phyloP scores from a whole-genome alignment of 1,140 invertebrate species.

The Drosophila melanogaster region DNA sequence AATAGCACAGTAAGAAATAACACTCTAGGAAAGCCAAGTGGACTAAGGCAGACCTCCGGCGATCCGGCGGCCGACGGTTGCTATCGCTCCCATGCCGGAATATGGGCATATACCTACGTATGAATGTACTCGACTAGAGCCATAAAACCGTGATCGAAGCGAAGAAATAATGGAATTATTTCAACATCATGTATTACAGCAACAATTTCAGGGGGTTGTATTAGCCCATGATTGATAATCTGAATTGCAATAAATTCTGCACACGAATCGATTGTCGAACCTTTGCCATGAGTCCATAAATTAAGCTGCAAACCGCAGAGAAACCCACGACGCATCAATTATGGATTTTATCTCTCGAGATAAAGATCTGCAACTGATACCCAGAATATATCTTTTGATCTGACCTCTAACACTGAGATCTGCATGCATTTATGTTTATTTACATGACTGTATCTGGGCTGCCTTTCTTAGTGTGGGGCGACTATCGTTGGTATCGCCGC shows the following conservation, averaged over 20 bases:
- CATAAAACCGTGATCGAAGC: constrained; percentile 44
- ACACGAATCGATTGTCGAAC: constrained; percentile 19
- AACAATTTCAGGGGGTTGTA: constrained; percentile 33
- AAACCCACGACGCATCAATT: background rate
- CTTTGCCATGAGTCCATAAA: constrained; percentile 45
- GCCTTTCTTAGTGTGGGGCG: background rate
- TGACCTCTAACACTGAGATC: background rate
- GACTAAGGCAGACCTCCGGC: constrained; percentile 55
- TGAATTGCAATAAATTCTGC: constrained; percentile 47
- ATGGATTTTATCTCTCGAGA: background rate
- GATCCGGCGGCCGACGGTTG: constrained; percentile 51
- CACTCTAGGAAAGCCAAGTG: constrained; percentile 66
- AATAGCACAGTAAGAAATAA: constrained; percentile 75
- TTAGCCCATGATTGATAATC: constrained; percentile 54
- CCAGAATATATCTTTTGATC: background rate
- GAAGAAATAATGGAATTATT: constrained; percentile 22
- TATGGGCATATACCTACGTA: constrained; percentile 9
- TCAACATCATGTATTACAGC: constrained; percentile 27
- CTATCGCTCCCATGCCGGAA: constrained; percentile 45
- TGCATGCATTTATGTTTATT: constrained; percentile 1
- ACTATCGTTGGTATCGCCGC: constrained; percentile 44
- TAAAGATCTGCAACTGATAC: background rate
- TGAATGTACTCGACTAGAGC: constrained; percentile 1
- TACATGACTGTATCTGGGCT: background rate
- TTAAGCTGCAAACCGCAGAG: constrained; percentile 2